Percentiles rank a stretch among this genome's conserved stretches.
These are phyloP conservation scores for Drosophila suboccidentalis DNA, from an alignment of 2,888 invertebrate species.

Conservation along the genomic window DNA sequence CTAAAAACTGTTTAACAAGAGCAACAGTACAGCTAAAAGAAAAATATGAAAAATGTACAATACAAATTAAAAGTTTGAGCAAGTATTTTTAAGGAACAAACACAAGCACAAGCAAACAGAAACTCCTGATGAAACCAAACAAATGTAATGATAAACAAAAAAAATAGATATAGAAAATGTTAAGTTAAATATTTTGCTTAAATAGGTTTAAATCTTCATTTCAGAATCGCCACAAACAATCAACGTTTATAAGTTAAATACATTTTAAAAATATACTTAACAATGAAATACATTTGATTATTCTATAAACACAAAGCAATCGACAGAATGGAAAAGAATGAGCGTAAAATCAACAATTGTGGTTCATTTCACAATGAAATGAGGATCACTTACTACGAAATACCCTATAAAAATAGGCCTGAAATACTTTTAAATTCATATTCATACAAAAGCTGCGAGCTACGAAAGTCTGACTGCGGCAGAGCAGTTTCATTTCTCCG, in stretches of 20 bases:
- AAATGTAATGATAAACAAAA: not conserved
- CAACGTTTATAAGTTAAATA: constrained; percentile 4
- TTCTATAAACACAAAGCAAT: constrained; percentile 5
- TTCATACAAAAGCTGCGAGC: not conserved
- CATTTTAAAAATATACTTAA: not conserved
- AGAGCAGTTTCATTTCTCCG: not conserved
- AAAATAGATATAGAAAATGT: not conserved
- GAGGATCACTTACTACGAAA: not conserved
- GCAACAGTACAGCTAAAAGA: constrained; percentile 4
- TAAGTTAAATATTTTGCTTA: not conserved
- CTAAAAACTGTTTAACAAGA: constrained; percentile 4
- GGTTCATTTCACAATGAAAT: constrained; percentile 6
- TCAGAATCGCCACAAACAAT: not conserved
- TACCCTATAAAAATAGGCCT: constrained; percentile 3
- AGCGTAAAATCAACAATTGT: constrained; percentile 27
- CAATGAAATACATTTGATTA: constrained; percentile 1
- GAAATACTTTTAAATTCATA: not conserved
- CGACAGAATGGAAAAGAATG: constrained; percentile 5
- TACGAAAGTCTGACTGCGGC: not conserved
- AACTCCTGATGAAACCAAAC: not conserved
- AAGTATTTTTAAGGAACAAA: not conserved
- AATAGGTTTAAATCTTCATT: constrained; percentile 2
- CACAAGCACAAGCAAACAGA: not conserved
- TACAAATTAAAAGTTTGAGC: constrained; percentile 2
- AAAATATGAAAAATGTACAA: constrained; percentile 2